Conservation (phyloP, 2,888 invertebrate species). For the Chironomus riparius region DNA sequence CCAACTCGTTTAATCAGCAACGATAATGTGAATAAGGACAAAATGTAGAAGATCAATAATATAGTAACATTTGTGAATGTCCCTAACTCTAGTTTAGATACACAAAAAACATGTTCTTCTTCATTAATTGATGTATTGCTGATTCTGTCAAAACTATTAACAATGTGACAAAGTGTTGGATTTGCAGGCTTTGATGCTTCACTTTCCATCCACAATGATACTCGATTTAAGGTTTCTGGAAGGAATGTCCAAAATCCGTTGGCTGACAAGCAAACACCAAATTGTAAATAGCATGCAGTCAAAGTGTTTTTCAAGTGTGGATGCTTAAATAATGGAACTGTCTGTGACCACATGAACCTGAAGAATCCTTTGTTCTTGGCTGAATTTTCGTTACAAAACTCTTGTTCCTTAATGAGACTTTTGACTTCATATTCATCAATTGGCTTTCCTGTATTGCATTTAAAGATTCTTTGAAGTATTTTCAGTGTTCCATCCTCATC, state of each 20-base stretch:
- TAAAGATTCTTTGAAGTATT: slow-evolving; percentile 28
- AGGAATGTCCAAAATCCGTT: slow-evolving; percentile 19
- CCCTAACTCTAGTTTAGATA: not conserved
- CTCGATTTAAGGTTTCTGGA: not conserved
- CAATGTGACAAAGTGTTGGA: not conserved
- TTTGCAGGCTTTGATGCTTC: not conserved
- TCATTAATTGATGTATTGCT: not conserved
- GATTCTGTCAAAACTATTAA: slow-evolving; percentile 35
- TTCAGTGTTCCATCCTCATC: slow-evolving; percentile 28
- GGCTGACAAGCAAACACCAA: slow-evolving; percentile 42
- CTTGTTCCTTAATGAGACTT: not conserved
- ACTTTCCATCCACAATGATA: not conserved
- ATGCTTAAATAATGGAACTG: slow-evolving; percentile 42
- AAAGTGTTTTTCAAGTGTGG: slow-evolving; percentile 41
- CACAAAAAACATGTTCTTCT: not conserved
- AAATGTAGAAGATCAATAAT: slow-evolving; percentile 37
- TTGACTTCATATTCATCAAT: not conserved
- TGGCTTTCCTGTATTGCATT: not conserved
- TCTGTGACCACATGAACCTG: slow-evolving; percentile 41
- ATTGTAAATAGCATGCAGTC: slow-evolving; percentile 40
- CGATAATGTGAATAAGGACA: slow-evolving; percentile 35
- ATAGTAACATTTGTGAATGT: not conserved
- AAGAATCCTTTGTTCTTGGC: not conserved
- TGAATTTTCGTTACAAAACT: not conserved
- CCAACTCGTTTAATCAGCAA: not conserved